Base-by-base conservation (phyloP, 1,140 invertebrate species). In the Drosophila nikananu region DNA sequence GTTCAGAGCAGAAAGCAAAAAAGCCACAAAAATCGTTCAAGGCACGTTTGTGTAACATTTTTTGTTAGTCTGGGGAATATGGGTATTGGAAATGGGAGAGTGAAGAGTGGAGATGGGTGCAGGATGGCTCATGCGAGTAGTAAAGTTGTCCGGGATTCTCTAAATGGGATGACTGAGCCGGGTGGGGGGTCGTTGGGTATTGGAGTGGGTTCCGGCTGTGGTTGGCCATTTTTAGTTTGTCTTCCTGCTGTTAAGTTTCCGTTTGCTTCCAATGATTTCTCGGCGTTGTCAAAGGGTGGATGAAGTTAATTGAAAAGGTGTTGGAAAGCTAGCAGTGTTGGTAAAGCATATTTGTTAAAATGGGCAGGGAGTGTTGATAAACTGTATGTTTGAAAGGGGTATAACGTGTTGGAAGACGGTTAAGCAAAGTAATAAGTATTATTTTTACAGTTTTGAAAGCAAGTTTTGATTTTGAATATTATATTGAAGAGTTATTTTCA, bases 21-120 rank as follows among this genome's bases (percentile, higher is more conserved):
- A 89, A 89, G 86, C 86, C 86, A 89, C 86, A 89, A 89, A 89
- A 89, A 90, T 90, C 86, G 86, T 89, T 90, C 75, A 90, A 71
- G 86, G 86, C 86, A 89, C 86, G 86, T 89, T 90, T 89, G 79
- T 89, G 77, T 79, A 72, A 78, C 66, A 68, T 72, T 68, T 76
- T 71, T 54, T 59, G 62, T 48, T 39, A 37, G 21, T 27, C 13
- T 35, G 30, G 10, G 10, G 32, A 6, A 5, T 35, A 35, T 35
- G n/a, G 58, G 23, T 23, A 13, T 13, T 30, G 17, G 5, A 25
- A 3, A 12, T n/a, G 27, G 7, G 23, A 5, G 6, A 5, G 13
- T 21, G n/a, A n/a, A n/a, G 13, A n/a, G 13, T 21, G n/a, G 27
- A n/a, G 13, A n/a, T 35, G 32, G 32, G 15, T 10, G 32, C 23